Evolutionary conservation across 2,113 vertebrate species (phyloP).

Genomic region (Crotophaga sulcirostris): DNA sequence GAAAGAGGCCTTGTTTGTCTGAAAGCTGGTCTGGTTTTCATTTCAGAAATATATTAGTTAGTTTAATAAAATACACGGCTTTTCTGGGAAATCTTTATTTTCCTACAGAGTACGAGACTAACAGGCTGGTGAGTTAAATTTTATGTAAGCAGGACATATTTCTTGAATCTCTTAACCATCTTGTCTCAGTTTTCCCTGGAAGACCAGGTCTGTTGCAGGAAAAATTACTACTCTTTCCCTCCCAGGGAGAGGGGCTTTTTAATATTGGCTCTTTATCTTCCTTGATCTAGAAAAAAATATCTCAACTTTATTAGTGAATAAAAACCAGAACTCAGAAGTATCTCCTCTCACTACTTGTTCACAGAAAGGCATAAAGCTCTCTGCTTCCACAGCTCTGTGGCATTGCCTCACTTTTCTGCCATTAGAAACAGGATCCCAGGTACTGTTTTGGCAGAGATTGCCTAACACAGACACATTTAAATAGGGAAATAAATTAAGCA

Average conservation of each 20-base stretch:
- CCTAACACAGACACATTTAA: neutral
- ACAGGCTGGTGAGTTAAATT: neutral
- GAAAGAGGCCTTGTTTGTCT: neutral
- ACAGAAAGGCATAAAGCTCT: neutral
- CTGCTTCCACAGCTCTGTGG: rapidly evolving
- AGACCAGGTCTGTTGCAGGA: neutral
- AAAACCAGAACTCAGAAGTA: neutral
- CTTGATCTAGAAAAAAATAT: neutral
- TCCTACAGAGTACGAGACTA: neutral
- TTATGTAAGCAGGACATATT: neutral
- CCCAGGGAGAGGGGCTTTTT: neutral
- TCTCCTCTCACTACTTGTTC: neutral
- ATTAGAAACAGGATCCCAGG: neutral
- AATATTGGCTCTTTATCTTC: neutral
- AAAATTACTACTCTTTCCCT: neutral
- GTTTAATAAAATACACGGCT: constrained; percentile 1
- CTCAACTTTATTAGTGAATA: neutral
- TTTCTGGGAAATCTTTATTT: constrained; percentile 10
- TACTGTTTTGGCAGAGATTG: neutral
- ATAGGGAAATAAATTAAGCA: neutral
- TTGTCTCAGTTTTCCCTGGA: neutral
- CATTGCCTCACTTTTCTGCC: neutral
- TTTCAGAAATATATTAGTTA: neutral
- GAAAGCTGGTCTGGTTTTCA: neutral
- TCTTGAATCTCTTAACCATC: neutral